These are phyloP conservation scores for Telmatochromis sp. DNA, from an alignment of 2,113 vertebrate genomes.

Conservation along the genomic window DNA sequence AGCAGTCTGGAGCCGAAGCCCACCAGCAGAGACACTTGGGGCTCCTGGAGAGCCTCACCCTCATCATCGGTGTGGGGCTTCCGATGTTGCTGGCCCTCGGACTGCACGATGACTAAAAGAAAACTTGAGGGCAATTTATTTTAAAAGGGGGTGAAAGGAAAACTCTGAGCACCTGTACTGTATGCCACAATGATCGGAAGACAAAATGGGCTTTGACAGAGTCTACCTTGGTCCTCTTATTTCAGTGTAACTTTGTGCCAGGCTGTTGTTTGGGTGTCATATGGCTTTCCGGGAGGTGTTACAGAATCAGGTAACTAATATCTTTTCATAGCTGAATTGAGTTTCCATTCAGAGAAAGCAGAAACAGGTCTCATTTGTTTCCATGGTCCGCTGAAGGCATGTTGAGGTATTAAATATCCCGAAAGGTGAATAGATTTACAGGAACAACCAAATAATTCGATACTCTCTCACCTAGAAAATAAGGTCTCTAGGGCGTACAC, in stretches of 20 bases:
- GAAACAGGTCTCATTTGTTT: not conserved
- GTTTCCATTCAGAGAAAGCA: not conserved
- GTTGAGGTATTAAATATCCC: not conserved
- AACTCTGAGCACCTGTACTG: not conserved
- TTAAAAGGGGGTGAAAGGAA: not conserved
- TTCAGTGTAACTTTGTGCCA: not conserved
- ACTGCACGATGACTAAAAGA: slow-evolving; percentile 59
- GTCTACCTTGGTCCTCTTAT: not conserved
- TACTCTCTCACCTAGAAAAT: not conserved
- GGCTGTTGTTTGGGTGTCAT: not conserved
- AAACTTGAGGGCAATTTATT: not conserved
- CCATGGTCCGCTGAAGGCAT: not conserved
- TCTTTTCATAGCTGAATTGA: not conserved
- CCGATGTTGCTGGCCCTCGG: slow-evolving; percentile 71
- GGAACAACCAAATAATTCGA: not conserved
- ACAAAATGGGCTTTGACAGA: not conserved
- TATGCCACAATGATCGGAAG: not conserved
- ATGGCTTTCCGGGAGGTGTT: not conserved
- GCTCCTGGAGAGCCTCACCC: slow-evolving; percentile 64
- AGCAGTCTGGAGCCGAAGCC: not conserved
- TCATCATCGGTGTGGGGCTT: slow-evolving; percentile 61
- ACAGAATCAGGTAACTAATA: not conserved
- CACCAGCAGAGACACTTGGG: slow-evolving; percentile 47
- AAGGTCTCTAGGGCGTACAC: not conserved
- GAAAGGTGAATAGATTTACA: not conserved